These are phyloP conservation scores for Anomalospiza imberbis DNA, from an alignment of 2,797 vertebrate genomes.

Conservation along the genomic window DNA sequence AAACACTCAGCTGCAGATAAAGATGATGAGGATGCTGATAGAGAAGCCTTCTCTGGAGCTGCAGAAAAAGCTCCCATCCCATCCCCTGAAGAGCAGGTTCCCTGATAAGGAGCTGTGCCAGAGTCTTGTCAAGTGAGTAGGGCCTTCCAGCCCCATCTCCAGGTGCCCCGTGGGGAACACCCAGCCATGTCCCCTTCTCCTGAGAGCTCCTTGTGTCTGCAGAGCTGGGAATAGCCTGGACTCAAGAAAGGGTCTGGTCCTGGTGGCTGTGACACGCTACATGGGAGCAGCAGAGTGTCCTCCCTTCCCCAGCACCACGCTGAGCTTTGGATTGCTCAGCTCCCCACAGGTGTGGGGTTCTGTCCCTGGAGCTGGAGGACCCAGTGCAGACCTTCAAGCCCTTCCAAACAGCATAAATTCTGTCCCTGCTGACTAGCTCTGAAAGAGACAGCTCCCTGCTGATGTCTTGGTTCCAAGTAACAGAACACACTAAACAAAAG, in stretches of 20 bases:
- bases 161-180: fast-evolving
- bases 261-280: fast-evolving
- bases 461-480: neutral
- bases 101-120: slow-evolving; percentile 43
- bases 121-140: slow-evolving; percentile 78
- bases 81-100: neutral
- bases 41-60: slow-evolving; percentile 70
- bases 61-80: neutral
- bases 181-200: neutral
- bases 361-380: neutral
- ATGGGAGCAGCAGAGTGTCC: neutral
- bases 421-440: neutral
- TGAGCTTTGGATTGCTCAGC: neutral
- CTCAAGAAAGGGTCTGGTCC: neutral
- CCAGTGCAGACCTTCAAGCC: neutral
- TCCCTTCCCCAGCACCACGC: neutral
- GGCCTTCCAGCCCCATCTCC: neutral
- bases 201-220: neutral
- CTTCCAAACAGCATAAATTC: neutral
- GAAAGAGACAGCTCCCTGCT: neutral
- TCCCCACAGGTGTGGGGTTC: neutral
- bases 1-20: slow-evolving; percentile 78
- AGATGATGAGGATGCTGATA: slow-evolving; percentile 79
- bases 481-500: neutral
- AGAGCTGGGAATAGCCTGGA: neutral